Conservation (phyloP, 2,888 invertebrate species). For the Thecocarcelia acutangulata region DNA sequence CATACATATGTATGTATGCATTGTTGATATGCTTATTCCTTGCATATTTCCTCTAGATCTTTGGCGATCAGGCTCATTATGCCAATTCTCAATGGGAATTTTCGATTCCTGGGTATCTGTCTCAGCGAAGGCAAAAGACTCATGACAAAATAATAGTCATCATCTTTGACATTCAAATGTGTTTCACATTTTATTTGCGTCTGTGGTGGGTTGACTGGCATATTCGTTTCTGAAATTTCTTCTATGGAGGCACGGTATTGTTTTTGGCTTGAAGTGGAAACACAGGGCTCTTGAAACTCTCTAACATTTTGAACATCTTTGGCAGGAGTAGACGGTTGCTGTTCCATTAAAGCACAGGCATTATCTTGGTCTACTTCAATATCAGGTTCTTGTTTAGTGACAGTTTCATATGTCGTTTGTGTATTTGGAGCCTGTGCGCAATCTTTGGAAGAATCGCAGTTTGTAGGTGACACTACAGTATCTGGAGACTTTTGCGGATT, state of each 20-base stretch:
- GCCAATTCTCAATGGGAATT: slow-evolving; percentile 69
- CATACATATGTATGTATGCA: not conserved
- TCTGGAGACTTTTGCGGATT: not conserved
- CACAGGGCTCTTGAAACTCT: slow-evolving; percentile 53
- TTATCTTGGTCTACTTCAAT: slow-evolving; percentile 11
- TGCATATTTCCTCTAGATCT: slow-evolving; percentile 62
- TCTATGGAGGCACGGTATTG: slow-evolving; percentile 14
- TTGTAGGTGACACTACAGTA: not conserved
- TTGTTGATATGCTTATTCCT: slow-evolving; percentile 34
- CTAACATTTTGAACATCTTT: not conserved
- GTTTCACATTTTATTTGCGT: slow-evolving; percentile 35
- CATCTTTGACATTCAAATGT: slow-evolving; percentile 68
- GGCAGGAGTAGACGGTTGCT: not conserved
- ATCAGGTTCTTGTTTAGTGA: slow-evolving; percentile 55
- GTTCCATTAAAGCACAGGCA: not conserved
- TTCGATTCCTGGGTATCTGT: slow-evolving; percentile 67
- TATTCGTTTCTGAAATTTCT: slow-evolving; percentile 6
- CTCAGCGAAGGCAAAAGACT: slow-evolving; percentile 72
- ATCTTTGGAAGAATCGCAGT: slow-evolving; percentile 49
- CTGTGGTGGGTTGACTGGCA: not conserved
- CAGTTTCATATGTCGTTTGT: not conserved
- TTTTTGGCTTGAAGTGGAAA: slow-evolving; percentile 56
- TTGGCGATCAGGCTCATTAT: slow-evolving; percentile 69
- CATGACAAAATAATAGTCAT: slow-evolving; percentile 74
- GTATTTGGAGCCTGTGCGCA: not conserved